These are phyloP conservation scores for Sebastes vulpes DNA, from an alignment of 2,797 vertebrate species.

Conservation along the genomic window DNA sequence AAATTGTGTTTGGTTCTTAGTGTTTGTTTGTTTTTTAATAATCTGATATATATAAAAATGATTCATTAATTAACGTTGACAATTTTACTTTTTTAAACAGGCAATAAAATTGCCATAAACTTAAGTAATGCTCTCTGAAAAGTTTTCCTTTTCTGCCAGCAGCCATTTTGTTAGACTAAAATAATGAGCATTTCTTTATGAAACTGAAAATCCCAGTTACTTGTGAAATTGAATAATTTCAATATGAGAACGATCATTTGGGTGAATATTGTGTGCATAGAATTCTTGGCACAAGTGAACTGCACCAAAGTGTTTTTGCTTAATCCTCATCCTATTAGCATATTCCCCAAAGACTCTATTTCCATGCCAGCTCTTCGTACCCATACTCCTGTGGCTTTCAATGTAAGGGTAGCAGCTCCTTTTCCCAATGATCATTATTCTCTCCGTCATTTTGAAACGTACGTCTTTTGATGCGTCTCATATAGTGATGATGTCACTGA, in stretches of 20 bases:
- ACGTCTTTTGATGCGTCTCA: constrained; percentile 24
- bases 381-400: constrained; percentile 28
- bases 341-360: constrained; percentile 59
- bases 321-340: constrained; percentile 62
- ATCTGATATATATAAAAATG: background rate
- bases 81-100: background rate
- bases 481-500: constrained; percentile 35
- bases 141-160: background rate
- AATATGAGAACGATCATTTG: constrained; percentile 48
- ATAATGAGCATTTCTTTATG: constrained; percentile 28
- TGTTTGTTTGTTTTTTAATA: background rate
- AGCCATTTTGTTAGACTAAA: constrained; percentile 8
- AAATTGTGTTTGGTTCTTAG: constrained; percentile 12
- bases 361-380: constrained; percentile 52
- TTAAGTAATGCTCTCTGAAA: background rate
- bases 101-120: background rate
- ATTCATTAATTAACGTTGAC: background rate
- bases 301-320: constrained; percentile 52
- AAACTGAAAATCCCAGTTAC: constrained; percentile 9
- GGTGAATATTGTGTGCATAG: constrained; percentile 40
- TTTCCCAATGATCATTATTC: constrained; percentile 38
- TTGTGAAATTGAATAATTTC: constrained; percentile 43
- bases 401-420: constrained; percentile 19
- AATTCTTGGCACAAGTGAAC: constrained; percentile 39
- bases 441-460: constrained; percentile 33